Evolutionary conservation across 2,113 vertebrate species (phyloP).

Genomic region (Trogon surrucura): DNA sequence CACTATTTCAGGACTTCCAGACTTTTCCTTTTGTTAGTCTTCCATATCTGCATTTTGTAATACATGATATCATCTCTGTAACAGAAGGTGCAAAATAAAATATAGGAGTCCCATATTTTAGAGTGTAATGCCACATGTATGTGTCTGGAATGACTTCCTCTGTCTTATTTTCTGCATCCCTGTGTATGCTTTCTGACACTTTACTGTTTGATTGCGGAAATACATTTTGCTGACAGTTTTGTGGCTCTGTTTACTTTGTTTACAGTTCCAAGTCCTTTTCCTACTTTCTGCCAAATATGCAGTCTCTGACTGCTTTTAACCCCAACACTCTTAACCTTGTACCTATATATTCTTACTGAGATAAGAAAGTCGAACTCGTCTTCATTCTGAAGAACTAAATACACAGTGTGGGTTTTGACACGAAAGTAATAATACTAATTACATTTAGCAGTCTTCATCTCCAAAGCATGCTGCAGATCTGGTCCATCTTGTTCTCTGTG

Average conservation of each 20-base stretch:
- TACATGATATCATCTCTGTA: not conserved
- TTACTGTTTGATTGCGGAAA: not conserved
- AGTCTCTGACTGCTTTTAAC: not conserved
- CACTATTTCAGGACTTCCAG: not conserved
- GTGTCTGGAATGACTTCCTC: not conserved
- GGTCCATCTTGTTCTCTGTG: not conserved
- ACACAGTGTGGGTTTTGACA: not conserved
- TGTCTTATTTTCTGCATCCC: not conserved
- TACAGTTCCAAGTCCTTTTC: not conserved
- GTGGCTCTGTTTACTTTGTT: conserved; percentile 12
- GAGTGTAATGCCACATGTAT: not conserved
- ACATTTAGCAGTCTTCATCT: not conserved
- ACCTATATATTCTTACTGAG: not conserved
- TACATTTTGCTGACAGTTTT: conserved; percentile 28
- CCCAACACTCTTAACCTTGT: not conserved
- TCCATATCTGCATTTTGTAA: not conserved
- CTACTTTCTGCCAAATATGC: not conserved
- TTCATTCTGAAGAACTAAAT: not conserved
- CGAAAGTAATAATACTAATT: not conserved
- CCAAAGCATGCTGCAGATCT: not conserved
- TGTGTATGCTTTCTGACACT: not conserved
- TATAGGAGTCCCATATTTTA: not conserved
- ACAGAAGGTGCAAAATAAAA: not conserved
- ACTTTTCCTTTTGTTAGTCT: not conserved
- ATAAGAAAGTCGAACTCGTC: not conserved